Conservation (phyloP, 2,113 vertebrate genomes). For the Capricornis sumatraensis region DNA sequence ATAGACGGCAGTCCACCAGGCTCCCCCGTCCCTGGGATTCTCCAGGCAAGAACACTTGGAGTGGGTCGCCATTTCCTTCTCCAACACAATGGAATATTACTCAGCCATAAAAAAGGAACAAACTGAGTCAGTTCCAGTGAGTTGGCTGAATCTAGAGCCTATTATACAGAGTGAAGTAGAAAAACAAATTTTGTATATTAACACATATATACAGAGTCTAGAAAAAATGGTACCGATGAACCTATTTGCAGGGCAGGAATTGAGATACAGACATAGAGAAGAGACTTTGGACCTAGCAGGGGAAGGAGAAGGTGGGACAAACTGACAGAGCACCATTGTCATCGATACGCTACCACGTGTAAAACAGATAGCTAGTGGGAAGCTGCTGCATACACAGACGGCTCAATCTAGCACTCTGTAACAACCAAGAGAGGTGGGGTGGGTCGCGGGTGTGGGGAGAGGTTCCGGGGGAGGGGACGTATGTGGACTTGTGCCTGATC, state of each 20-base stretch:
- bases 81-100: not conserved
- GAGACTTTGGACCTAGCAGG: not conserved
- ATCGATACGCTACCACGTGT: fast-evolving
- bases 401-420: fast-evolving
- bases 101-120: not conserved
- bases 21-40: no score
- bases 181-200: not conserved
- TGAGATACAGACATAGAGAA: not conserved
- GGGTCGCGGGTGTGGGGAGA: fast-evolving
- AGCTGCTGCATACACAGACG: not conserved
- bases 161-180: not conserved
- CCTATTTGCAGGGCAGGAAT: not conserved
- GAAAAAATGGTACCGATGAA: not conserved
- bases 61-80: no score
- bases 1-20: no score
- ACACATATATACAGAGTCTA: not conserved
- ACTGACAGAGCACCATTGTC: fast-evolving
- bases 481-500: not conserved
- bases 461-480: not conserved
- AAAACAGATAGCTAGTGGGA: not conserved
- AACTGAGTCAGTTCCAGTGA: not conserved
- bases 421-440: not conserved
- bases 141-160: not conserved
- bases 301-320: not conserved
- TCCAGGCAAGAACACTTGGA: no score